Evolutionary conservation across 2,888 invertebrate species (phyloP), one percentile per base, ranked within the genome.

Genomic region (Scelioninae gen. 1): DNA sequence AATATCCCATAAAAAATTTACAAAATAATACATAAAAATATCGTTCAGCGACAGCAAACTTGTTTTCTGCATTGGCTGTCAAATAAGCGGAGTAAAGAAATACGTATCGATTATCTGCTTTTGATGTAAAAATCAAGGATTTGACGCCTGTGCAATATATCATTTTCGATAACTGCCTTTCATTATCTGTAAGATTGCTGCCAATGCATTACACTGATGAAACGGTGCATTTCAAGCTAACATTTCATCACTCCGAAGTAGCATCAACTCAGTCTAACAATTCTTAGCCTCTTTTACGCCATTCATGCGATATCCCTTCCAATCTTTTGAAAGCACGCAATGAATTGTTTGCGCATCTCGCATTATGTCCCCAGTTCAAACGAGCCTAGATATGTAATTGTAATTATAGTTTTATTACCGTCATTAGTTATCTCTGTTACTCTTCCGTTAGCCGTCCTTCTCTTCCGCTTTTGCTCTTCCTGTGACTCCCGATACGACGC

Each of bases 171-270:
- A 63, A 71, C 34, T 63, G 55, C 40, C 43, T 69, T 63, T 34
- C 49, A 69, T 63, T 71, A 47, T 78, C 49, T 56, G 60, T 47
- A 68, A 68, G 62, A 62, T 77, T 62, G 45, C 55, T 65, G 55
- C 62, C 45, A 62, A 69, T 77, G 55, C 77, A 69, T 77, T 68
- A 62, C 45, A 47, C 65, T 75, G 58, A 75, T 75, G 75, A 75
- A 75, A 75, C 40, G 65, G 32, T 58, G 13, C 45, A 43, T 62
- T 60, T 60, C 77, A 62, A 31, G 2, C 23, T 55, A 62, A 55
- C 68, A 53, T 77, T 77, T 68, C 77, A 77, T 55, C 77, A 63
- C 45, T 38, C 15, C 16, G 13, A 51, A 65, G 69, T 47, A 56
- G 60, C 56, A 77, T 62, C 55, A 69, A 56, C 38, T 62, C 63